Percentiles rank a stretch among this genome's conserved stretches.
phyloP scores from a whole-genome alignment of 2,888 invertebrate species.

The Ptychoptera contaminata region DNA sequence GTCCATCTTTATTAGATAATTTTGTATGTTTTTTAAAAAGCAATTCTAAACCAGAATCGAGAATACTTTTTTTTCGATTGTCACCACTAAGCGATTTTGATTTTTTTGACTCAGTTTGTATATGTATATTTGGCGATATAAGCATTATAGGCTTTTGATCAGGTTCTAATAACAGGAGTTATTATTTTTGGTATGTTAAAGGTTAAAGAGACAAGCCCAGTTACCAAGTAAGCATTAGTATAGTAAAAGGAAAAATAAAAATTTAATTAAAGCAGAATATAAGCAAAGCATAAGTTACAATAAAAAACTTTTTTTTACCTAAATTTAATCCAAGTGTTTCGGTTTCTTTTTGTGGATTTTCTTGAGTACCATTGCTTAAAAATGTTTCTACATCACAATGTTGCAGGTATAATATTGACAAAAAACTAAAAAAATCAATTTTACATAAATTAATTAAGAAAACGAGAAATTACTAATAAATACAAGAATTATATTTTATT shows the following conservation, averaged over 20 bases:
- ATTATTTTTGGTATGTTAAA: too few relatives aligned
- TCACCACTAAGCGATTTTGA: conserved; percentile 2
- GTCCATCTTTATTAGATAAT: conserved; percentile 10
- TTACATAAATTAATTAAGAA: neutral
- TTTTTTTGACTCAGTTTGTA: conserved; percentile 12
- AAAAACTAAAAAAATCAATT: conserved; percentile 2
- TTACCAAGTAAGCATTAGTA: neutral
- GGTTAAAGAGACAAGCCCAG: neutral
- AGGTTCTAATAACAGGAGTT: conserved; percentile 7
- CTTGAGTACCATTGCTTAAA: conserved; percentile 3
- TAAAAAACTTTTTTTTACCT: conserved; percentile 5
- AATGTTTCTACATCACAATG: conserved; percentile 8
- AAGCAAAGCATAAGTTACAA: neutral
- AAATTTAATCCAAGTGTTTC: conserved; percentile 8
- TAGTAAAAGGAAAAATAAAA: neutral
- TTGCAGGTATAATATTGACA: conserved; percentile 8
- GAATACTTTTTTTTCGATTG: conserved; percentile 13
- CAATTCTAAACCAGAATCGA: conserved; percentile 14
- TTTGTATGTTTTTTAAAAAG: conserved; percentile 14
- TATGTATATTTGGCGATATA: conserved; percentile 13
- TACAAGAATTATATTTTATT: neutral
- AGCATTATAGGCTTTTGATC: conserved; percentile 13
- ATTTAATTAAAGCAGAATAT: neutral
- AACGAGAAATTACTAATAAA: too few relatives aligned
- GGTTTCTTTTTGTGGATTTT: conserved; percentile 7